phyloP scores from a whole-genome alignment of 2,888 invertebrate species.

The Morinoia aosen region DNA sequence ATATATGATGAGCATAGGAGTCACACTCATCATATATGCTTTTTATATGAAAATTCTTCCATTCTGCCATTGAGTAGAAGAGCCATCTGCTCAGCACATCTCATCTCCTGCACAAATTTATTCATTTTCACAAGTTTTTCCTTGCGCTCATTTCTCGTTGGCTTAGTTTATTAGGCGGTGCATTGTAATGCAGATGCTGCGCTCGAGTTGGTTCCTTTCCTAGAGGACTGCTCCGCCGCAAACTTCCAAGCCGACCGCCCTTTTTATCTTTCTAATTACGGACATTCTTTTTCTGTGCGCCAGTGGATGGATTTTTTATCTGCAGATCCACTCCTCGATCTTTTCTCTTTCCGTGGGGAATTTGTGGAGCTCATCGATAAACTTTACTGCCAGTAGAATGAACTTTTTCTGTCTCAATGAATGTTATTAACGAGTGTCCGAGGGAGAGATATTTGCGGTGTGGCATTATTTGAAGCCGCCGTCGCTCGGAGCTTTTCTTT shows the following conservation, averaged over 20 bases:
- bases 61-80: background rate
- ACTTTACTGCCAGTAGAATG: constrained; percentile 40
- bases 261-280: constrained; percentile 6
- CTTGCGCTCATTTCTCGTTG: background rate
- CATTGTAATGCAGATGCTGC: constrained; percentile 4
- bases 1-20: too few relatives aligned
- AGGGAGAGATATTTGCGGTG: background rate
- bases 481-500: background rate
- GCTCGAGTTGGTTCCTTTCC: background rate
- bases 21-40: too few relatives aligned
- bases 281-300: background rate
- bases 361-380: constrained; percentile 37
- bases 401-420: constrained; percentile 20
- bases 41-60: background rate
- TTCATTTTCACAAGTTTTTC: background rate
- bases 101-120: background rate
- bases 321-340: constrained; percentile 3
- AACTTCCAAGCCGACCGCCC: background rate
- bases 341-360: constrained; percentile 12
- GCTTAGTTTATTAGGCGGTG: background rate
- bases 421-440: constrained; percentile 37
- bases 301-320: constrained; percentile 23
- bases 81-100: background rate
- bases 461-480: background rate
- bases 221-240: background rate